phyloP scores from a whole-genome alignment of 2,797 vertebrate species.

The Pantherophis vulpinus region DNA sequence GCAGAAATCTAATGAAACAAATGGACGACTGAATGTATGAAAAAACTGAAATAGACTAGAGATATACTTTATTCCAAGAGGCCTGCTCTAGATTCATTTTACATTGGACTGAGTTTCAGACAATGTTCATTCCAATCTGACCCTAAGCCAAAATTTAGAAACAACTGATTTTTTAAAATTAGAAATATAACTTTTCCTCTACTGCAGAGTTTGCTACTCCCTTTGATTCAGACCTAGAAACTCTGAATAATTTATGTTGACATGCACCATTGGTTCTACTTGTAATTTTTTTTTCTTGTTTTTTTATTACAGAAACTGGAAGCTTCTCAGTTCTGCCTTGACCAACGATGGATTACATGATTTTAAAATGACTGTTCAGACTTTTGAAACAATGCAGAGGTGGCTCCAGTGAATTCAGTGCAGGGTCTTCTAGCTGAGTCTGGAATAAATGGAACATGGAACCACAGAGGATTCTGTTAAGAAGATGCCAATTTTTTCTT shows the following conservation, averaged over 20 bases:
- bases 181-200: background rate
- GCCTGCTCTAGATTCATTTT: slow-evolving; percentile 3
- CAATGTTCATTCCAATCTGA: background rate
- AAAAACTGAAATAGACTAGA: background rate
- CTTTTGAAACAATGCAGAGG: slow-evolving; percentile 21
- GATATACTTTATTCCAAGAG: background rate
- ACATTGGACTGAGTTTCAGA: background rate
- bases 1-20: background rate
- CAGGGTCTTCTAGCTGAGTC: slow-evolving; percentile 21
- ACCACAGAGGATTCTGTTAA: background rate
- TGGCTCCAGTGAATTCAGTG: slow-evolving; percentile 2
- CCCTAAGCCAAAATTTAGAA: background rate
- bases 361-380: slow-evolving; percentile 9
- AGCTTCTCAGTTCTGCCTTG: slow-evolving; percentile 4
- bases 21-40: background rate
- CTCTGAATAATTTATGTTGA: background rate
- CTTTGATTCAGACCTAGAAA: background rate
- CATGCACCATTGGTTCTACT: background rate
- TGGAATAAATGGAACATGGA: slow-evolving; percentile 14
- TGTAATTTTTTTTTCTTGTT: background rate
- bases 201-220: background rate
- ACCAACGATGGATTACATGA: slow-evolving; percentile 8
- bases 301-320: background rate
- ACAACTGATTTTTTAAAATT: background rate
- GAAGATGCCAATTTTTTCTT: slow-evolving; percentile 17